phyloP scores from a whole-genome alignment of 2,888 invertebrate species.

The Caenorhabditis sp. region DNA sequence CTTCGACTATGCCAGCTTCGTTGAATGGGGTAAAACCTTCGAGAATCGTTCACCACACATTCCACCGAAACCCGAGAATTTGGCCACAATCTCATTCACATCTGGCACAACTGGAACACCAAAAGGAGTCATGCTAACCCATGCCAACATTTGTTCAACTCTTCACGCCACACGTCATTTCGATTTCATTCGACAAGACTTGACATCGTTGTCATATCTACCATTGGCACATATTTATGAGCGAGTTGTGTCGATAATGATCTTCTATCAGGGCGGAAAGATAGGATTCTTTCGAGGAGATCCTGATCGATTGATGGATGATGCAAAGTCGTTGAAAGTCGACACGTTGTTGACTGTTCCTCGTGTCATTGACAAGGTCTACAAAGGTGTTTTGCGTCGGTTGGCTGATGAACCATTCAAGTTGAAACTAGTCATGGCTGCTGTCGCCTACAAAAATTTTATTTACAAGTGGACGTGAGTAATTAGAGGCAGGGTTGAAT shows the following conservation, averaged over 20 bases:
- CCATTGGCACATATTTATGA: slow-evolving; percentile 39
- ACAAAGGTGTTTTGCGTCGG: slow-evolving; percentile 27
- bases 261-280: slow-evolving; percentile 6
- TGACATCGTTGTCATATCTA: slow-evolving; percentile 30
- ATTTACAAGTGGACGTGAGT: slow-evolving; percentile 29
- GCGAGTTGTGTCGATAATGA: neutral
- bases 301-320: slow-evolving; percentile 26
- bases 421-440: slow-evolving; percentile 21
- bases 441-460: slow-evolving; percentile 21
- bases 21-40: slow-evolving; percentile 16
- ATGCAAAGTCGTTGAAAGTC: slow-evolving; percentile 23
- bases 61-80: slow-evolving; percentile 27
- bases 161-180: neutral
- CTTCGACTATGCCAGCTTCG: slow-evolving; percentile 20
- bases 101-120: slow-evolving; percentile 41
- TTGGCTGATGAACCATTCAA: slow-evolving; percentile 22
- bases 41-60: slow-evolving; percentile 25
- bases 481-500: neutral
- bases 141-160: slow-evolving; percentile 20
- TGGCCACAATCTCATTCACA: slow-evolving; percentile 40
- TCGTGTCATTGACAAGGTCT: slow-evolving; percentile 35
- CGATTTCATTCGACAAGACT: neutral
- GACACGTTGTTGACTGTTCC: slow-evolving; percentile 29
- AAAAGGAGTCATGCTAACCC: slow-evolving; percentile 36
- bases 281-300: slow-evolving; percentile 37